Conservation (phyloP, 1,140 invertebrate genomes). For the Eueides isabella region DNA sequence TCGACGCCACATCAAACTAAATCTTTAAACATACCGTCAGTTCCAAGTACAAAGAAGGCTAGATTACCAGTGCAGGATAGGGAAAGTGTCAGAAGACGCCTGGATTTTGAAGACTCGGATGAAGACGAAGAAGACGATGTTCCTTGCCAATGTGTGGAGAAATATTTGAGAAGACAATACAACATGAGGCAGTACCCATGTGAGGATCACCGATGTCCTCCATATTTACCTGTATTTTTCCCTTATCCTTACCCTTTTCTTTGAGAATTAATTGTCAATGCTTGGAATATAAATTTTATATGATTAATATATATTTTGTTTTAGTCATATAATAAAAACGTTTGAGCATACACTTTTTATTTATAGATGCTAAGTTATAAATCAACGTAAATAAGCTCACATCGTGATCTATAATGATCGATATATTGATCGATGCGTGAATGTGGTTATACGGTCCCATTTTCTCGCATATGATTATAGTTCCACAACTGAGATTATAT, state of each 20-base stretch:
- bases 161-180: conserved; percentile 22
- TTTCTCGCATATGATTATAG: too few species aligned
- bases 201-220: background rate
- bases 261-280: background rate
- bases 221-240: background rate
- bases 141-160: conserved; percentile 41
- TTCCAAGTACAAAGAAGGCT: conserved; percentile 10
- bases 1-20: conserved; percentile 4
- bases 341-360: too few species aligned
- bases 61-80: conserved; percentile 6
- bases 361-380: too few species aligned
- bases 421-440: too few species aligned
- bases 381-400: too few species aligned
- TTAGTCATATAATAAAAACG: too few species aligned
- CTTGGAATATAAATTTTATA: background rate
- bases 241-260: background rate
- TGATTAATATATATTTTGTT: too few species aligned
- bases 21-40: too few species aligned
- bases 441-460: too few species aligned
- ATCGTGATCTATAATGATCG: too few species aligned
- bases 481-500: too few species aligned
- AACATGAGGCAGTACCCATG: background rate
- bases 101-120: conserved; percentile 22
- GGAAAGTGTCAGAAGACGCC: conserved; percentile 23
- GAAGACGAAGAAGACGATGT: conserved; percentile 34